Evolutionary conservation across 2,888 invertebrate species (phyloP).

Genomic region (Melanostoma mellinum): DNA sequence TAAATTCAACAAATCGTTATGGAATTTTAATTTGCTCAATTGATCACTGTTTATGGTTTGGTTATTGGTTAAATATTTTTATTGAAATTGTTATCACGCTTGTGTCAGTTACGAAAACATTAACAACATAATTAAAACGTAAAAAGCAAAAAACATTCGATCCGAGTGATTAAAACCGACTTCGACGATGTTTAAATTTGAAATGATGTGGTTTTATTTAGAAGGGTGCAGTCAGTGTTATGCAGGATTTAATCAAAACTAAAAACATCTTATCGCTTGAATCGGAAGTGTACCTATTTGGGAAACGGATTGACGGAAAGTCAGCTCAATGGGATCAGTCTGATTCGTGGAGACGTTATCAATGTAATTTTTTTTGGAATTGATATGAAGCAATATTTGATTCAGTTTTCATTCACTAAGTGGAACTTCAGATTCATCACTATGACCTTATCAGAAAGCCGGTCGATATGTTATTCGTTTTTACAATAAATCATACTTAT

Average conservation of each 20-base stretch:
- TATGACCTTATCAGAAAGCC: neutral
- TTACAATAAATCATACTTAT: no score
- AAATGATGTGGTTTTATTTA: conserved; percentile 11
- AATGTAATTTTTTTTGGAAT: neutral
- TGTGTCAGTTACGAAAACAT: neutral
- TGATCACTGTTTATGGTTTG: no score
- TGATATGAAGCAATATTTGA: neutral
- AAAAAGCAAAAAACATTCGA: neutral
- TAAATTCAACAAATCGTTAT: conserved; percentile 39
- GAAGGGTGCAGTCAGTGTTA: conserved; percentile 3
- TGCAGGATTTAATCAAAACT: conserved; percentile 12
- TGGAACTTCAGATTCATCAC: neutral
- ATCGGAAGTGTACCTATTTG: conserved; percentile 13
- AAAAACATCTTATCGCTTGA: conserved; percentile 13
- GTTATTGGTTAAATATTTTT: neutral
- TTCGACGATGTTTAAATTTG: neutral
- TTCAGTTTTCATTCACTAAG: neutral
- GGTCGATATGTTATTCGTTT: neutral
- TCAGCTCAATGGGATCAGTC: no score
- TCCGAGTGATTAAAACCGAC: conserved; percentile 11
- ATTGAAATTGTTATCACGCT: neutral
- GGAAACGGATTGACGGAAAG: conserved; percentile 7
- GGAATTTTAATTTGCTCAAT: conserved; percentile 40
- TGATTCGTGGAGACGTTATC: neutral
- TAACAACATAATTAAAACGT: neutral